Conservation (phyloP, 2,113 vertebrate species). For the Speoplatyrhinus poulsoni region DNA sequence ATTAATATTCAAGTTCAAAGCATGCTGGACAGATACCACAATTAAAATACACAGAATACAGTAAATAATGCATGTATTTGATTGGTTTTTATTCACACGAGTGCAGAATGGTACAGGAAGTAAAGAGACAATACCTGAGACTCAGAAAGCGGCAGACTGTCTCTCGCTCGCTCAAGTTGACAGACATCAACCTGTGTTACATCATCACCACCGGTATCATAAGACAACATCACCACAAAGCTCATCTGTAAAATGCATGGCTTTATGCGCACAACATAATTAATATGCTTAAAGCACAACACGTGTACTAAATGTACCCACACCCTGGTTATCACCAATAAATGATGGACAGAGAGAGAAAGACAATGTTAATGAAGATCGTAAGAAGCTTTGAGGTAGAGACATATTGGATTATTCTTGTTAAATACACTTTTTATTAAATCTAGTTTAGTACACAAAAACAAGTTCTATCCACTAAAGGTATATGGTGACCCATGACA, state of each 20-base stretch:
- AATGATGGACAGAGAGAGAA: slow-evolving; percentile 1
- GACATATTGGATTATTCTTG: background rate
- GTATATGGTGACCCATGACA: too few species aligned
- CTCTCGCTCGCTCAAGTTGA: slow-evolving; percentile 58
- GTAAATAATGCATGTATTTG: background rate
- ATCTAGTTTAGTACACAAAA: too few species aligned
- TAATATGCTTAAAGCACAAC: too few species aligned
- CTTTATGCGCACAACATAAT: background rate
- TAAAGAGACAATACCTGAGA: slow-evolving; percentile 60
- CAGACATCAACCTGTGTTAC: slow-evolving; percentile 69
- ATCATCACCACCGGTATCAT: slow-evolving; percentile 49
- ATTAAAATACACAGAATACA: too few species aligned
- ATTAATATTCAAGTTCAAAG: too few species aligned
- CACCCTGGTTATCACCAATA: background rate
- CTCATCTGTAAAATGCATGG: slow-evolving; percentile 10
- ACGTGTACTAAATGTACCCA: background rate
- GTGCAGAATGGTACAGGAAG: slow-evolving; percentile 32
- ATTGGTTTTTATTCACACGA: background rate
- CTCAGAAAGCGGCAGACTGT: slow-evolving; percentile 37
- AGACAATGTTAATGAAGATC: background rate
- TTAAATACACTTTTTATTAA: background rate
- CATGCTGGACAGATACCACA: too few species aligned
- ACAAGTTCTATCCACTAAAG: too few species aligned
- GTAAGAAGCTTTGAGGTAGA: background rate
- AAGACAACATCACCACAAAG: slow-evolving; percentile 22